phyloP scores from a whole-genome alignment of 1,140 invertebrate genomes.

The Calosoma granatense region DNA sequence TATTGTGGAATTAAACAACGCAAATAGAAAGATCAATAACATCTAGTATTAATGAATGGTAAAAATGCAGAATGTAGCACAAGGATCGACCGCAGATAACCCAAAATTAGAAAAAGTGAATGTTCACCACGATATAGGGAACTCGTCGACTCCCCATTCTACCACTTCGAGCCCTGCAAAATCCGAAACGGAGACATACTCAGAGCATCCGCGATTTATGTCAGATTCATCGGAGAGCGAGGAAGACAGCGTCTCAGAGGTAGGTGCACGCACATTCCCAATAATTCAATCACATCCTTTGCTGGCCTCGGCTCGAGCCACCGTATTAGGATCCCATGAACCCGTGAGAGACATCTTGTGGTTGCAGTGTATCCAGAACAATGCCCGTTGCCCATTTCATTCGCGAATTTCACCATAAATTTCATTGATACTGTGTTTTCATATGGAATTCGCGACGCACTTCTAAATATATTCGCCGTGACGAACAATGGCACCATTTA shows the following conservation, averaged over 20 bases:
- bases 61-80: constrained; percentile 85
- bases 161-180: constrained; percentile 53
- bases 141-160: constrained; percentile 51
- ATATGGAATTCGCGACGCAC: neutral
- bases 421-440: neutral
- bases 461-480: too few species aligned
- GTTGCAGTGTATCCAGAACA: constrained; percentile 19
- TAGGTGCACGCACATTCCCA: constrained; percentile 39
- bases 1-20: constrained; percentile 26
- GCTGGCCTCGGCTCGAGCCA: constrained; percentile 19
- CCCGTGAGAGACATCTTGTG: constrained; percentile 36
- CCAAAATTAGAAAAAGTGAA: constrained; percentile 62
- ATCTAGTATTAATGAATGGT: constrained; percentile 41
- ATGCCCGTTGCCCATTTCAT: constrained; percentile 23
- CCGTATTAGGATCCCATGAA: constrained; percentile 32
- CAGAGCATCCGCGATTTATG: constrained; percentile 71
- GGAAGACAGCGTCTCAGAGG: constrained; percentile 87
- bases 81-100: constrained; percentile 59
- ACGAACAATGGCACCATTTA: too few species aligned
- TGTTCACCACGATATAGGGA: constrained; percentile 45
- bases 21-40: constrained; percentile 20
- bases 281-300: constrained; percentile 15
- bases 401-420: constrained; percentile 15
- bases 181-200: constrained; percentile 68
- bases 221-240: constrained; percentile 85